phyloP scores from a whole-genome alignment of 1,140 invertebrate genomes.

The Zaprionus taronus region DNA sequence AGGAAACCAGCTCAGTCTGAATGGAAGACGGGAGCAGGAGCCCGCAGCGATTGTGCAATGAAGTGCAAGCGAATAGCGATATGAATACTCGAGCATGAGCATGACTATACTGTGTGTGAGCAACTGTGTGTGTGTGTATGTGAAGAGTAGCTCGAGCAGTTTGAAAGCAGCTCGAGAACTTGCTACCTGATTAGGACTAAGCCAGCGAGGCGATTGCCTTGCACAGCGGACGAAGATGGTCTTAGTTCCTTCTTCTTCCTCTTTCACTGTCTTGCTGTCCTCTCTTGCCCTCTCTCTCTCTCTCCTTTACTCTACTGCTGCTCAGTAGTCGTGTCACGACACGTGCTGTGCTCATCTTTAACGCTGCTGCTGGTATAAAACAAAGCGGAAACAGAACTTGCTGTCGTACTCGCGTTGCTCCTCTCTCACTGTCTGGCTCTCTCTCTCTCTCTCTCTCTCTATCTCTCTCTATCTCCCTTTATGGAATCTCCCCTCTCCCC shows the following conservation, averaged over 20 bases:
- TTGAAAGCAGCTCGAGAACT: constrained; percentile 6
- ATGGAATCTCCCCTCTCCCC: no score
- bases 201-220: background rate
- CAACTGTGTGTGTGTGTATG: background rate
- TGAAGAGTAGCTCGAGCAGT: constrained; percentile 36
- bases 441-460: background rate
- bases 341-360: constrained; percentile 14
- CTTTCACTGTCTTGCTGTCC: background rate
- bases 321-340: constrained; percentile 22
- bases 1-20: constrained; percentile 37
- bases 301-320: background rate
- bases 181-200: constrained; percentile 41
- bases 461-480: no score
- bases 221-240: background rate
- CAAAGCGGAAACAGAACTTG: constrained; percentile 38
- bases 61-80: constrained; percentile 65
- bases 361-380: constrained; percentile 26
- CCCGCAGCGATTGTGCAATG: constrained; percentile 68
- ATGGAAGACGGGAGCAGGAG: background rate
- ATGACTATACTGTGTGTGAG: background rate
- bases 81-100: constrained; percentile 7
- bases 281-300: background rate
- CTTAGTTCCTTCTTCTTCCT: background rate
- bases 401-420: background rate
- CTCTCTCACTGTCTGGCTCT: background rate